Evolutionary conservation across 2,888 invertebrate genomes (phyloP).

Genomic region (Mesorhabditis sp.): DNA sequence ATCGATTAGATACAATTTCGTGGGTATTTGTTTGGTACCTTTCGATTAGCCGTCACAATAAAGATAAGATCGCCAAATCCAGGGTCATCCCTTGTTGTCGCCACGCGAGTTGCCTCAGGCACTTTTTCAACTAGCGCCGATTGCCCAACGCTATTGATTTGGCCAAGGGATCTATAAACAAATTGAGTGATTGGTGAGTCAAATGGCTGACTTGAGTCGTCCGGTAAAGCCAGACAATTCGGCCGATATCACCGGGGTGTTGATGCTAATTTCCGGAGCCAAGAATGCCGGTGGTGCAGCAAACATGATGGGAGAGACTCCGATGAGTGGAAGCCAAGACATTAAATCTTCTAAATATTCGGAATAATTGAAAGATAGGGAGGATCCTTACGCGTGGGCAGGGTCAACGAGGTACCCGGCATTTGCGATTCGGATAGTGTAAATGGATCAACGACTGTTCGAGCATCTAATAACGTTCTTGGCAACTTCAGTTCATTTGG

Average conservation of each 20-base stretch:
- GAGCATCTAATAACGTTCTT: neutral
- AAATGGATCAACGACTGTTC: neutral
- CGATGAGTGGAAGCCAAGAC: neutral
- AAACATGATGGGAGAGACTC: neutral
- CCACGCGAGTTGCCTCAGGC: neutral
- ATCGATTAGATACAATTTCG: neutral
- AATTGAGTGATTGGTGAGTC: neutral
- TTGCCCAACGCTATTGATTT: neutral
- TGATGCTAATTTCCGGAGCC: neutral
- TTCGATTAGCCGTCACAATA: neutral
- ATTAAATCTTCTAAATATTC: neutral
- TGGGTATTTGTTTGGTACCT: neutral
- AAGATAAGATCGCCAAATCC: neutral
- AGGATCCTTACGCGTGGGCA: too few relatives aligned
- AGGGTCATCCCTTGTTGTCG: neutral
- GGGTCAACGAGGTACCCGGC: too few relatives aligned
- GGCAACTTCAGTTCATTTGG: constrained; percentile 9
- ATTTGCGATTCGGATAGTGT: neutral
- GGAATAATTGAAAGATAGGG: too few relatives aligned
- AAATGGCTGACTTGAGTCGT: neutral
- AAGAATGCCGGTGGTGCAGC: neutral
- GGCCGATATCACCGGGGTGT: neutral
- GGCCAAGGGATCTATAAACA: neutral
- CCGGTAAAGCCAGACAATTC: neutral
- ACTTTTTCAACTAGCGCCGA: neutral